Evolutionary conservation across 1,140 invertebrate species (phyloP), one percentile per base, ranked within the genome.

Genomic region (Atta cephalotes): DNA sequence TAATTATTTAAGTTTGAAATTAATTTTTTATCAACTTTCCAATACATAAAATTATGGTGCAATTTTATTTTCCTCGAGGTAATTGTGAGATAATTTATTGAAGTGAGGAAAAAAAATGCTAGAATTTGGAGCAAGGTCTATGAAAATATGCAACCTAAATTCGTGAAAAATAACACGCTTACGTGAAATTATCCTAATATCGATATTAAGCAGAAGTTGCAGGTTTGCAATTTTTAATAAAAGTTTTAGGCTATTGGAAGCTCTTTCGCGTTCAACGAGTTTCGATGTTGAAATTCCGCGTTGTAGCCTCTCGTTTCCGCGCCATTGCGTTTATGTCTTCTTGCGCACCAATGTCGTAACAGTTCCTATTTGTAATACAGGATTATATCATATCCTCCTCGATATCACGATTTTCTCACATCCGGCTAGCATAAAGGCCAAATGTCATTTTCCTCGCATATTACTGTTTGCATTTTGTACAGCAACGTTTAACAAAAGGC

Each of bases 321-420:
- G 53, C 56, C 80, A 74, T 82, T 74, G 80, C 79, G 65, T 53
- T 85, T 71, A 49, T 87, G 71, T 70, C 28, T 71, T 65, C 62
- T 25, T 35, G 78, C 58, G 66, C 68, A 72, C 79, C 66, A 65
- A 53, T 85, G 49, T 85, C 68, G 62, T 84, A 85, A 87, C 80
- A 21, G 18, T 66, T 87, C 58, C 70, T 84, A 76, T 87, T 87
- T 87, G 86, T 87, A 87, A 87, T 66, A 35, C 70, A 62, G 25
- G 56, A 76, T 84, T 70, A 21, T 74, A 45, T 84, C 80, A 63
- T 51, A 14, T 62, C 39, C 56, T 56, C 70, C 16, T 84, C 71
- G 39, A 84, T 76, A 74, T 84, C 70, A 51, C 70, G 80, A 84
- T 76, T 84, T 31, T 84, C 70, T 84, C 70, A 70, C 56, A 76